Evolutionary conservation across 2,888 invertebrate genomes (phyloP).

Genomic region (Agrotis ipsilon): DNA sequence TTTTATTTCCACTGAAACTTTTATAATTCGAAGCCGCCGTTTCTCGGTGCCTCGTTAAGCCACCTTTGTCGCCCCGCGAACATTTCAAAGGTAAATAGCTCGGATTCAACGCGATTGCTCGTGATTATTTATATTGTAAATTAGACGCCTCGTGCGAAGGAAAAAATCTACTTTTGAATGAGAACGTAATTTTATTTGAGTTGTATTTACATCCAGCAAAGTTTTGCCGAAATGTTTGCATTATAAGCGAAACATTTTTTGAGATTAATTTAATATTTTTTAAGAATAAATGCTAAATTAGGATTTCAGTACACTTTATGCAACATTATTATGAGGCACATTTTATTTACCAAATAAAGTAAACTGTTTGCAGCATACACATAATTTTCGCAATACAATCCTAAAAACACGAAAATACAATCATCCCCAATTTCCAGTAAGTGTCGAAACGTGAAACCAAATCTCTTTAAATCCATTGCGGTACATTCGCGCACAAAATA

Average conservation of each 20-base stretch:
- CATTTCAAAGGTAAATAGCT: slow-evolving; percentile 78
- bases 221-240: slow-evolving; percentile 41
- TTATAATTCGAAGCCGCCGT: slow-evolving; percentile 73
- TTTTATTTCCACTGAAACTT: slow-evolving; percentile 75
- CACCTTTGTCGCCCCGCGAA: slow-evolving; percentile 79
- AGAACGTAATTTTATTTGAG: slow-evolving; percentile 57
- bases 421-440: slow-evolving; percentile 31
- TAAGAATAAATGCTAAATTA: slow-evolving; percentile 39
- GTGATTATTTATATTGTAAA: slow-evolving; percentile 83
- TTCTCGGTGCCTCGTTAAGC: slow-evolving; percentile 79
- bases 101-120: slow-evolving; percentile 76
- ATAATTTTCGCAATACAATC: slow-evolving; percentile 6
- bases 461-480: slow-evolving; percentile 67
- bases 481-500: slow-evolving; percentile 65
- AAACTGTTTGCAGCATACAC: neutral
- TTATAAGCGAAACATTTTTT: slow-evolving; percentile 45
- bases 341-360: neutral
- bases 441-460: slow-evolving; percentile 65
- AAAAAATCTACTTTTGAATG: slow-evolving; percentile 64
- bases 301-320: slow-evolving; percentile 10
- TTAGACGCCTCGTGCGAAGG: slow-evolving; percentile 65
- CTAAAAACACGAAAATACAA: slow-evolving; percentile 33
- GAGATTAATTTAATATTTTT: slow-evolving; percentile 18
- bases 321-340: neutral
- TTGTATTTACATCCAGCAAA: slow-evolving; percentile 53